Base-by-base conservation (phyloP, 2,113 vertebrate genomes). In the Capreolus pygargus region DNA sequence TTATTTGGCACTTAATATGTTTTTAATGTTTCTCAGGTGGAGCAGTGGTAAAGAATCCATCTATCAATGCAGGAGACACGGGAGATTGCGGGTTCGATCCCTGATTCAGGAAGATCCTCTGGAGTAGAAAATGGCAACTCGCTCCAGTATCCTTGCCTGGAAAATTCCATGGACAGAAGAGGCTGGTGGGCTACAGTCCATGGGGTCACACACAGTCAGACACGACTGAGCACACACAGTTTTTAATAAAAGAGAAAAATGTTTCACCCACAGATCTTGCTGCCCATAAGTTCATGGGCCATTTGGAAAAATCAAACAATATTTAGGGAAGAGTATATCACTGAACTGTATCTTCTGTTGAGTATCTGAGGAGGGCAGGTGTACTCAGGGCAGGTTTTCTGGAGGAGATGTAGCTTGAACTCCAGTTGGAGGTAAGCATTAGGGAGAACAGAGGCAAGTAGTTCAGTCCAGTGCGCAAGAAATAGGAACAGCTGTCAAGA, bases 291-390 rank as follows among this genome's bases (percentile, higher is more conserved):
- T 16, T 86, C 82, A 58, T 0, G 30, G 19, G 17, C 39, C 57
- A 70, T 28, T 89, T 89, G n/a, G 36, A 67, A 95, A 96, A 64
- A 64, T 45, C 33, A 94, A 60, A 82, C 1, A 33, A n/a, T 81
- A 76, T 78, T 81, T 86, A 82, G 7, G 5, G 13, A 84, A 7
- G 7, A 61, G 39, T 23, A 43, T 4, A 47, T 33, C 25, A 30
- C 28, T 57, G 54, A 50, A 28, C 23, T 64, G 2, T 21, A 36
- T 39, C 45, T 50, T 23, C 15, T 36, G 11, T 36, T 89, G 45
- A 76, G n/a, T 39, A 33, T 47, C 8, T 61, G 28, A 57, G 70
- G 64, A 86, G 11, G 33, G 1, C 30, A 23, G 6, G 27, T 15
- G 2, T 57, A 0, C 45, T n/a, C 54, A 15, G 30, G 13, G 43